Percentiles rank a stretch among this genome's conserved stretches.
Conservation (phyloP, 2,113 vertebrate genomes). For the Petromus typicus region DNA sequence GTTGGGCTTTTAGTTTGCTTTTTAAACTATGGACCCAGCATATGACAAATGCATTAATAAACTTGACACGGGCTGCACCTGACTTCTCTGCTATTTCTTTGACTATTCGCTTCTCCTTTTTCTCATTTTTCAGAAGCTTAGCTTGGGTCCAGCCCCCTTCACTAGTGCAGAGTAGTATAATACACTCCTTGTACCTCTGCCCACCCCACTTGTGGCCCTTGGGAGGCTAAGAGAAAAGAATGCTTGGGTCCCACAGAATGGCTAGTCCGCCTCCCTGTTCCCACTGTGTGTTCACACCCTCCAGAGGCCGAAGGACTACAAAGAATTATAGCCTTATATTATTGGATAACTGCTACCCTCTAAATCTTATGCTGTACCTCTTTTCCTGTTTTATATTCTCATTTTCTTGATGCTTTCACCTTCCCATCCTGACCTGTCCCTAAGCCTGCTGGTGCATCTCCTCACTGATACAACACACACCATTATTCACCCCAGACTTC, state of each 20-base stretch:
- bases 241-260: neutral
- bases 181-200: neutral
- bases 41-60: conserved; percentile 56
- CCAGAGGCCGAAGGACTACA: neutral
- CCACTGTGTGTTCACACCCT: neutral
- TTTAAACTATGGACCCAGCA: neutral
- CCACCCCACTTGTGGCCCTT: neutral
- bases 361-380: neutral
- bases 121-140: neutral
- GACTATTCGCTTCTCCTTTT: conserved; percentile 34
- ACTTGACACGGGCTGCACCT: neutral
- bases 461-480: neutral
- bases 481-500: neutral
- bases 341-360: neutral
- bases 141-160: neutral
- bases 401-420: neutral
- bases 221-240: neutral
- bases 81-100: conserved; percentile 28
- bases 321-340: neutral
- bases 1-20: neutral
- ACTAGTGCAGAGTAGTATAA: accelerated
- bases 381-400: neutral
- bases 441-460: neutral
- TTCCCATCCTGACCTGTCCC: neutral
- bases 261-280: neutral